Conservation (phyloP, 2,888 invertebrate species). For the Nebria salina region DNA sequence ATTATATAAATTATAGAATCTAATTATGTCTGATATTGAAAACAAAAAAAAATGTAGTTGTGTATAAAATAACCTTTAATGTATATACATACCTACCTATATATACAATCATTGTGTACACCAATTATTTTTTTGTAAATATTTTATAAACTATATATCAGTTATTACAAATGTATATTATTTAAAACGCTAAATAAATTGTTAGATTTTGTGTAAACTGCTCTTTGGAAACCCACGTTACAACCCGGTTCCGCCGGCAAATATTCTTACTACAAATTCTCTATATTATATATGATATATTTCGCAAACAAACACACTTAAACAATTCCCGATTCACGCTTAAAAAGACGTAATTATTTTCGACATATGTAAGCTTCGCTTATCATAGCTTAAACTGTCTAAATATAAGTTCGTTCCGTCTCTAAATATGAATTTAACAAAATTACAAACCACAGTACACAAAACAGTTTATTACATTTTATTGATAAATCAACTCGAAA, state of each 20-base stretch:
- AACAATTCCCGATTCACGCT: too few relatives aligned
- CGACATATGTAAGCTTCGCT: too few relatives aligned
- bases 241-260: not conserved
- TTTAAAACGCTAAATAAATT: slow-evolving; percentile 36
- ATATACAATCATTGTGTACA: not conserved
- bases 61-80: not conserved
- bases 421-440: too few relatives aligned
- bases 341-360: too few relatives aligned
- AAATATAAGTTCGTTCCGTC: too few relatives aligned
- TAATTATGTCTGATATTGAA: not conserved
- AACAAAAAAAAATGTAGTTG: not conserved
- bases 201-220: slow-evolving; percentile 44
- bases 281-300: too few relatives aligned
- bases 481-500: too few relatives aligned
- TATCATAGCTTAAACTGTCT: too few relatives aligned
- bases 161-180: slow-evolving; percentile 40
- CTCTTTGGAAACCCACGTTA: not conserved
- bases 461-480: too few relatives aligned
- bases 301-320: too few relatives aligned
- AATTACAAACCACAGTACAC: too few relatives aligned
- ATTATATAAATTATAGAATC: not conserved
- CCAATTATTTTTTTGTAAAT: not conserved
- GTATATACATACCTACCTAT: not conserved
- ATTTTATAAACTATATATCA: not conserved
- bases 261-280: not conserved